A percentile compares a stretch with the other conserved stretches of the same genome.
Evolutionary conservation across 2,113 vertebrate species (phyloP).

Genomic region (Tyrannus savana): DNA sequence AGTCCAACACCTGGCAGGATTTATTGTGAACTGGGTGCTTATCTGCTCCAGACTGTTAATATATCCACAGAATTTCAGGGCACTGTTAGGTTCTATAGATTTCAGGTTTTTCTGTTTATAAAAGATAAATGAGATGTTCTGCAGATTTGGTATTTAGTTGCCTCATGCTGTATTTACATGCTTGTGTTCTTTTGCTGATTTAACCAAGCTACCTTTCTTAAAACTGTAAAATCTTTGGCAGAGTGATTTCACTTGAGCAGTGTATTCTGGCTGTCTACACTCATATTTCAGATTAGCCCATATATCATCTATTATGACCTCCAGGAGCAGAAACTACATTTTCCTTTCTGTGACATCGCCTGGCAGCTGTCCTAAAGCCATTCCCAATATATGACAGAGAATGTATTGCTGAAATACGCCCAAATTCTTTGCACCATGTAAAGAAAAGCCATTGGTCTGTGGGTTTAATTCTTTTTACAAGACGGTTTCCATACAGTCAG

Average conservation of each 20-base stretch:
- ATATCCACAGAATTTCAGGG: not conserved
- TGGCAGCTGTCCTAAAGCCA: not conserved
- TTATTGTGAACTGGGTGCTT: not conserved
- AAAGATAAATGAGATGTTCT: not conserved
- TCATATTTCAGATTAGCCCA: not conserved
- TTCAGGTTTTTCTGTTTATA: not conserved
- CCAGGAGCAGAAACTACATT: not conserved
- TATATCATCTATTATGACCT: not conserved
- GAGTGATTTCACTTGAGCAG: not conserved
- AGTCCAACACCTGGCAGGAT: not conserved
- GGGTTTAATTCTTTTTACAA: not conserved
- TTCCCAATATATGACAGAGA: not conserved
- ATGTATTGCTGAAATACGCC: not conserved
- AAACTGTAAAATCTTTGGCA: not conserved
- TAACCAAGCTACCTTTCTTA: not conserved
- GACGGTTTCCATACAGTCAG: fast-evolving
- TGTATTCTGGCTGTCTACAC: not conserved
- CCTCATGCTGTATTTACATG: not conserved
- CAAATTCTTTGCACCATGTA: not conserved
- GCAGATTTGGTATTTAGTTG: not conserved
- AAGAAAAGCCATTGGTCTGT: not conserved
- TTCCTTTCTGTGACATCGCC: not conserved
- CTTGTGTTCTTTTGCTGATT: not conserved
- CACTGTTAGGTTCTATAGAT: not conserved
- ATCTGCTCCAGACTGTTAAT: not conserved